Conservation (phyloP, 1,140 invertebrate genomes). For the Rhysida immarginata region DNA sequence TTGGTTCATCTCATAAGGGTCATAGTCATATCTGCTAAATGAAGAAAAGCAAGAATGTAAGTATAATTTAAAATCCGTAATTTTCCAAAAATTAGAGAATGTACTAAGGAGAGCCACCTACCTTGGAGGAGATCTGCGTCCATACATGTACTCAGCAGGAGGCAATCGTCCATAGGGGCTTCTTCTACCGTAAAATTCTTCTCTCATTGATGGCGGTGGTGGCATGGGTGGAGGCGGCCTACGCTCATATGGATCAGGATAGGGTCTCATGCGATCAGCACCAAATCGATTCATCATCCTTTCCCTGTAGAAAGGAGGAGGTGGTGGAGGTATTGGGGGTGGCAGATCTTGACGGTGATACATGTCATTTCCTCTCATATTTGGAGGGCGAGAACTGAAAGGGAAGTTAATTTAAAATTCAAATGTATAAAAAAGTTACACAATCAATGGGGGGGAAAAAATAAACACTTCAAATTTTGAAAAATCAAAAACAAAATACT, state of each 20-base stretch:
- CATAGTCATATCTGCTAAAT: background rate
- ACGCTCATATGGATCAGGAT: conserved; percentile 7
- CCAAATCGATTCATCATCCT: conserved; percentile 67
- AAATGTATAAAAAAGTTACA: background rate
- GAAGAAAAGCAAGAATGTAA: background rate
- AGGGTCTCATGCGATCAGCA: conserved; percentile 5
- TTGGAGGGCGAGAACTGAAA: background rate
- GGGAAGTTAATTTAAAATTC: conserved; percentile 2
- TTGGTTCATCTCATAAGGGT: background rate
- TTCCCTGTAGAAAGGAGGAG: conserved; percentile 57
- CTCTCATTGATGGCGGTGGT: background rate
- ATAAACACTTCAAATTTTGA: too few species aligned
- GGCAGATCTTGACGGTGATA: conserved; percentile 63
- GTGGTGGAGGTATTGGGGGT: conserved; percentile 57
- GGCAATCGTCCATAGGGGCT: background rate
- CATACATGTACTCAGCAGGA: background rate
- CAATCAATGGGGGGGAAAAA: background rate
- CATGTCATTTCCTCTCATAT: conserved; percentile 31
- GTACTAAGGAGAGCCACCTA: too few species aligned
- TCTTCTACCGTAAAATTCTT: conserved; percentile 1
- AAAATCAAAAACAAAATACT: too few species aligned
- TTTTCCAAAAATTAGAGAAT: too few species aligned
- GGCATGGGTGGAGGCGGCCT: background rate
- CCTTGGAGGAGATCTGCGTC: background rate
- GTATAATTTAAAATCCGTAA: background rate